These are phyloP conservation scores for Clangula hyemalis DNA, from an alignment of 2,797 vertebrate species.

Conservation along the genomic window DNA sequence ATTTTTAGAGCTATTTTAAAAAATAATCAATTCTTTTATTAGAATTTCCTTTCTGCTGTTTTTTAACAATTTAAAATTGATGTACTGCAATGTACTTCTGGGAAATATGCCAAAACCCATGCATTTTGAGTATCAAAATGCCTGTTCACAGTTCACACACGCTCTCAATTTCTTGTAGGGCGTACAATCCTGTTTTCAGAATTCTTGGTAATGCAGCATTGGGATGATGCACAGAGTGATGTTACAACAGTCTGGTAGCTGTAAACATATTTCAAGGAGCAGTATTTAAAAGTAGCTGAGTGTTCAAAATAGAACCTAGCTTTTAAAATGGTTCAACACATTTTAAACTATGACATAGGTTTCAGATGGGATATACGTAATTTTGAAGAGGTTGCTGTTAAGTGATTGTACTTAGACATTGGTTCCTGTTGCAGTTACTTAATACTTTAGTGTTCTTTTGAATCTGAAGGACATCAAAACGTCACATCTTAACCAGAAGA, in stretches of 20 bases:
- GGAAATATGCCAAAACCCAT: neutral
- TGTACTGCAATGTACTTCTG: neutral
- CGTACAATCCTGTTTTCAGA: neutral
- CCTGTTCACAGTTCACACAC: neutral
- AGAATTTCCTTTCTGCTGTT: neutral
- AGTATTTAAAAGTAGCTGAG: neutral
- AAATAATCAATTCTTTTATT: neutral
- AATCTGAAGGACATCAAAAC: neutral
- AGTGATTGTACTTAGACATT: neutral
- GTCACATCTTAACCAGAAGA: neutral
- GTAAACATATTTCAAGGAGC: neutral
- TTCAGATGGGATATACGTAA: neutral
- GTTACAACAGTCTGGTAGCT: neutral
- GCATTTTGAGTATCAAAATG: neutral
- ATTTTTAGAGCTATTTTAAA: neutral
- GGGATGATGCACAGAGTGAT: neutral
- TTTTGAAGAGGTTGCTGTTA: neutral
- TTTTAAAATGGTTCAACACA: neutral
- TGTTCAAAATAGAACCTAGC: neutral
- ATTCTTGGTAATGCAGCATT: neutral
- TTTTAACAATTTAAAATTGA: constrained; percentile 20
- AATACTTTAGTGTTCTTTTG: neutral
- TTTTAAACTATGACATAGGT: neutral
- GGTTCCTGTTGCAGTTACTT: neutral
- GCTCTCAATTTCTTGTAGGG: neutral